Conservation (phyloP, 2,113 vertebrate species). For the Strigops habroptila region DNA sequence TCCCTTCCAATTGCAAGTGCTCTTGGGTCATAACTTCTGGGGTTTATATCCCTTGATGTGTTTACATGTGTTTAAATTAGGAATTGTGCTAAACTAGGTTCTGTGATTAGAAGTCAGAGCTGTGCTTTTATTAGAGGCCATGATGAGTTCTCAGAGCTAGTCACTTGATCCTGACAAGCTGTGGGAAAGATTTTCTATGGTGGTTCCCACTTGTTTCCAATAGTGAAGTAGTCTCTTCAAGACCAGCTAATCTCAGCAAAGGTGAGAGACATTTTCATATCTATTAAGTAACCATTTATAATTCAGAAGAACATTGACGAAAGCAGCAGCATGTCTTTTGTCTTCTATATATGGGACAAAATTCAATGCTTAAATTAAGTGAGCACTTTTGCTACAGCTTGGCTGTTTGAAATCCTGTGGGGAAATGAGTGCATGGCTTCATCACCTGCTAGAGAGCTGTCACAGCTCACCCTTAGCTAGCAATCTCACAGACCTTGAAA, state of each 20-base stretch:
- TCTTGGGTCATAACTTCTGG: not conserved
- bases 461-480: not conserved
- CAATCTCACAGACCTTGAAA: not conserved
- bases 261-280: not conserved
- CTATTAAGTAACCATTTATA: constrained; percentile 10
- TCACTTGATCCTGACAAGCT: constrained; percentile 22
- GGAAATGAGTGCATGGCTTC: not conserved
- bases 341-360: not conserved
- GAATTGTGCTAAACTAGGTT: not conserved
- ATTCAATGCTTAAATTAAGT: not conserved
- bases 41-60: not conserved
- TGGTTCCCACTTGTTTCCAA: constrained; percentile 44
- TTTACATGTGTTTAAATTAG: constrained; percentile 35
- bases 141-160: constrained; percentile 19
- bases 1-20: not conserved
- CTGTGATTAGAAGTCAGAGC: constrained; percentile 12
- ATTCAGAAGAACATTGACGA: not conserved
- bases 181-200: constrained; percentile 6
- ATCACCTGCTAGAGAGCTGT: not conserved
- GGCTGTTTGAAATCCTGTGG: not conserved
- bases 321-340: constrained; percentile 2
- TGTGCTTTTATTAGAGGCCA: constrained; percentile 28
- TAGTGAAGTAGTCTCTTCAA: constrained; percentile 23
- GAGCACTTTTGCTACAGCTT: not conserved
- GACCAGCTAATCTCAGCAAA: constrained; percentile 6